A percentile compares a stretch with the other conserved stretches of the same genome.
These are phyloP conservation scores for Ariolimax columbianus DNA, from an alignment of 2,888 invertebrate genomes.

Conservation along the genomic window DNA sequence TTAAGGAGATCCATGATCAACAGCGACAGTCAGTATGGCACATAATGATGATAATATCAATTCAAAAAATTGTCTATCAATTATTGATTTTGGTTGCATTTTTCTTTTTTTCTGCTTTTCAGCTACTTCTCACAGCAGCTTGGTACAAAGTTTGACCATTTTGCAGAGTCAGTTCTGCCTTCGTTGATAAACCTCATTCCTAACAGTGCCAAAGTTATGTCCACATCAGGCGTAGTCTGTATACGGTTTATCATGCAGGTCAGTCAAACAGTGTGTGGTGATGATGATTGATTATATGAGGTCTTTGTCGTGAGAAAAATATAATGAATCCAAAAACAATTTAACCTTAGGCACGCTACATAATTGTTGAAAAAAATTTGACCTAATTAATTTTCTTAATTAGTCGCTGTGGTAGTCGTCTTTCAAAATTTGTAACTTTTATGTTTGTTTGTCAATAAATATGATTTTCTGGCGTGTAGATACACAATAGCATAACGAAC, in stretches of 20 bases:
- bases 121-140: conserved; percentile 89
- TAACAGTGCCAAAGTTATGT: conserved; percentile 96
- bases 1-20: no score
- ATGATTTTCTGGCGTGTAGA: no score
- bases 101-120: conserved; percentile 54
- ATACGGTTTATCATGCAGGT: conserved; percentile 91
- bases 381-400: no score
- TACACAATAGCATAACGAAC: no score
- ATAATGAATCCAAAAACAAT: no score
- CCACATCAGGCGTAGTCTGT: conserved; percentile 91
- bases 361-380: no score
- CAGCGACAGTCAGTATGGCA: background rate
- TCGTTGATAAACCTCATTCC: conserved; percentile 92
- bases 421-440: no score
- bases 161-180: conserved; percentile 90
- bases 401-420: no score
- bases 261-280: conserved; percentile 34
- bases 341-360: no score
- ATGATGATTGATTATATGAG: background rate
- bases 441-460: no score
- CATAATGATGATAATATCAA: background rate
- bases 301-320: no score
- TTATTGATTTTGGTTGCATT: background rate
- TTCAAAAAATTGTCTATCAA: no score
- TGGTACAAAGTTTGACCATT: conserved; percentile 89